These are phyloP conservation scores for Hydraecia micacea DNA, from an alignment of 2,888 invertebrate genomes.

Conservation along the genomic window DNA sequence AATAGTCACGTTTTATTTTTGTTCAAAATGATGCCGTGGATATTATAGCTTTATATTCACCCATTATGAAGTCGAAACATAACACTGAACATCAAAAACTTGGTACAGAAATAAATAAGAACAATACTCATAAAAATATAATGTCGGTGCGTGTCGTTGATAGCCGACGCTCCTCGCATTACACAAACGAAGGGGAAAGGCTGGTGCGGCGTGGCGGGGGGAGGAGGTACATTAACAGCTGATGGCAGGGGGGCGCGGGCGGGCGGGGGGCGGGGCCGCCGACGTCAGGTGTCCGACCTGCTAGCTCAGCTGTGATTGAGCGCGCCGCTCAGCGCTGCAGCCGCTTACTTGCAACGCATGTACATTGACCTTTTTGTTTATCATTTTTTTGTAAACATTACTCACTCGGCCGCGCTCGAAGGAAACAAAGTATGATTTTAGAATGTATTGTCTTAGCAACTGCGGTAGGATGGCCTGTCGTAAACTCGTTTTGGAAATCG, in stretches of 20 bases:
- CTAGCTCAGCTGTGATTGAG: conserved; percentile 73
- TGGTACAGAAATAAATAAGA: conserved; percentile 60
- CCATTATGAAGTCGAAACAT: conserved; percentile 32
- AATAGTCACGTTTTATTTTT: conserved; percentile 10
- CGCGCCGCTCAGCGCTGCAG: conserved; percentile 84
- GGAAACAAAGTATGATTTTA: conserved; percentile 47
- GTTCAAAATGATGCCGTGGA: conserved; percentile 3
- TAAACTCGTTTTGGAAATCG: conserved; percentile 42
- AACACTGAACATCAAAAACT: conserved; percentile 47
- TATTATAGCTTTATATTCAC: conserved; percentile 19
- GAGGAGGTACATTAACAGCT: conserved; percentile 87
- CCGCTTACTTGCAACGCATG: conserved; percentile 78
- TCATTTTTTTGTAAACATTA: conserved; percentile 81
- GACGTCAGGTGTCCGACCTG: conserved; percentile 88
- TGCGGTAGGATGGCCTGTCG: conserved; percentile 23
- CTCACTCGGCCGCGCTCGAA: conserved; percentile 54
- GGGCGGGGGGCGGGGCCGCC: conserved; percentile 68
- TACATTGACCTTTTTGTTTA: conserved; percentile 89
- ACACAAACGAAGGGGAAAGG: conserved; percentile 91
- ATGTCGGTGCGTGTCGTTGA: conserved; percentile 69
- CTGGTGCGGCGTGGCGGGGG: conserved; percentile 73
- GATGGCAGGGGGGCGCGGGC: conserved; percentile 81
- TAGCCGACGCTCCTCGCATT: conserved; percentile 86
- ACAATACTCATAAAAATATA: conserved; percentile 65
- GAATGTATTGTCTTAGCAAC: conserved; percentile 55